These are phyloP conservation scores for Drosophila algonquin DNA, from an alignment of 2,888 invertebrate species.

Conservation along the genomic window DNA sequence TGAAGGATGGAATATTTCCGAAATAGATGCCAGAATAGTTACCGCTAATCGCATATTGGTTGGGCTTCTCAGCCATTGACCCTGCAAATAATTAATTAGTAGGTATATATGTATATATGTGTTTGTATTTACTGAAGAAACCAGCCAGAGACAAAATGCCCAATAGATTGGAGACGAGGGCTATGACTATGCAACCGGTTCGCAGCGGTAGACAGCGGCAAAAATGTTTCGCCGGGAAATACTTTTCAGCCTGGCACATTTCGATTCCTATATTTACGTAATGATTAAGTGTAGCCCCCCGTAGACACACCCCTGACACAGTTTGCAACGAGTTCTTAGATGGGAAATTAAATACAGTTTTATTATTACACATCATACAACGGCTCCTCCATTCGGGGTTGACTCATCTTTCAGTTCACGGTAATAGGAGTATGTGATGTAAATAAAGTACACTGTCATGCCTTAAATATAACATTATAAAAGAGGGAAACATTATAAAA, in stretches of 20 bases:
- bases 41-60: not conserved
- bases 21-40: not conserved
- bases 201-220: constrained; percentile 8
- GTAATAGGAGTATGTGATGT: constrained; percentile 24
- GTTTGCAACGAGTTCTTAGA: not conserved
- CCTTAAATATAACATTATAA: too few species aligned
- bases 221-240: constrained; percentile 8
- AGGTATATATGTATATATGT: too few species aligned
- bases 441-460: not conserved
- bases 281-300: too few species aligned
- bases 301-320: not conserved
- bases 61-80: not conserved
- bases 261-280: too few species aligned
- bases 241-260: not conserved
- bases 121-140: constrained; percentile 8
- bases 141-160: not conserved
- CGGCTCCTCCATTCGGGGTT: not conserved
- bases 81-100: not conserved
- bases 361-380: not conserved
- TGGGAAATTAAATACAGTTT: not conserved
- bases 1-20: not conserved
- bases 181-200: constrained; percentile 7
- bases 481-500: too few species aligned
- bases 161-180: not conserved
- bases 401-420: not conserved